Percentiles rank a stretch among this genome's conserved stretches.
Conservation (phyloP, 2,113 vertebrate genomes). For the Campylorhamphus procurvoides region DNA sequence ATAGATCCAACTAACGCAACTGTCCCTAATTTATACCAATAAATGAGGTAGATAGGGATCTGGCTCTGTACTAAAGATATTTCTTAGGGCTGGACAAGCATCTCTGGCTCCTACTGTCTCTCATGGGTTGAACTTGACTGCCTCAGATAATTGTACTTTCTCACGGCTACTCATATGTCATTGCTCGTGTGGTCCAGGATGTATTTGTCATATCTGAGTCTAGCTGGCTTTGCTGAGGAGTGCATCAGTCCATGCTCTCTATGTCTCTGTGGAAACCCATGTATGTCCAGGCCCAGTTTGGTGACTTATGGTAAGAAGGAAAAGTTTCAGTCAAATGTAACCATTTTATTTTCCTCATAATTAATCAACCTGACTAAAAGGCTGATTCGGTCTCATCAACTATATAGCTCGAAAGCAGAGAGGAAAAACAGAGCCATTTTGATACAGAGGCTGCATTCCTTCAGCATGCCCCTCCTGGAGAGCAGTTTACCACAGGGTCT, state of each 20-base stretch:
- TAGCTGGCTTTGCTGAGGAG: not conserved
- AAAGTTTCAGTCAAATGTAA: not conserved
- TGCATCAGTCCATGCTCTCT: not conserved
- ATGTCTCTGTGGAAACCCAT: rapidly evolving
- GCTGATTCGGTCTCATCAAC: constrained; percentile 1
- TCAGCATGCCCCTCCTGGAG: not conserved
- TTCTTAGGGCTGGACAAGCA: not conserved
- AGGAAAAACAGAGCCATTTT: constrained; percentile 10
- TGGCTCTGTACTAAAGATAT: not conserved
- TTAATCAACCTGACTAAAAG: not conserved
- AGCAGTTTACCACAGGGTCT: not conserved
- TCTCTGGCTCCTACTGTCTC: not conserved
- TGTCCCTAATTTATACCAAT: not conserved
- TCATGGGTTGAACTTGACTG: not conserved
- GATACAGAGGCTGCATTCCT: constrained; percentile 11
- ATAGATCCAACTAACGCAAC: not conserved
- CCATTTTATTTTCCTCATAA: not conserved
- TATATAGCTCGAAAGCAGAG: not conserved
- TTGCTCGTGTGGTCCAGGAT: not conserved
- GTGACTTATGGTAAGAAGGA: not conserved
- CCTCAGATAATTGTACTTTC: not conserved
- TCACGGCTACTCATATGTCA: not conserved
- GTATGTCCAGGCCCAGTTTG: not conserved
- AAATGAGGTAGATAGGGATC: not conserved
- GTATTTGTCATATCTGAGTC: not conserved